Percentiles rank a stretch among this genome's conserved stretches.
These are phyloP conservation scores for Battus philenor DNA, from an alignment of 1,140 invertebrate species.

Conservation along the genomic window DNA sequence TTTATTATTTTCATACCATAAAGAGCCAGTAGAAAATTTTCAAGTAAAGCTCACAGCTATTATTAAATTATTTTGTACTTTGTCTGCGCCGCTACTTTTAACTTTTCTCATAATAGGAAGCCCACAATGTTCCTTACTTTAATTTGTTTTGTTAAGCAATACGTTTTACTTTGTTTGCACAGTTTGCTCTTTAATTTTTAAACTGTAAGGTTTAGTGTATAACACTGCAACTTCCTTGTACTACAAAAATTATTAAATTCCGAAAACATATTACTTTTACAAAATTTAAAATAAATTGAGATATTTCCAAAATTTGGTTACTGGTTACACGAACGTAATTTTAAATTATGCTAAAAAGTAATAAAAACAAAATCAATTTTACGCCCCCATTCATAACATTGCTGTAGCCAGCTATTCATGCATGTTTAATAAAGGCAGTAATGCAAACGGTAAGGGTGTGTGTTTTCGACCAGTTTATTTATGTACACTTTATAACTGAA, in stretches of 20 bases:
- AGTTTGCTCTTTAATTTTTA: slow-evolving; percentile 11
- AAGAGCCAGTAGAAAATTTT: slow-evolving; percentile 9
- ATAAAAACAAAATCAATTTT: slow-evolving; percentile 9
- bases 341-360: no score
- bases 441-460: slow-evolving; percentile 3
- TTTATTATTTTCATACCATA: slow-evolving; percentile 14
- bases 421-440: slow-evolving; percentile 9
- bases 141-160: slow-evolving; percentile 17
- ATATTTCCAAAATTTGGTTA: background rate
- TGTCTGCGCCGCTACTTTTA: slow-evolving; percentile 16
- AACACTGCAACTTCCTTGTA: background rate
- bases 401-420: background rate
- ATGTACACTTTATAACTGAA: no score
- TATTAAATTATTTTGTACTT: slow-evolving; percentile 18
- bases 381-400: slow-evolving; percentile 2
- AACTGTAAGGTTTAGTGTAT: background rate
- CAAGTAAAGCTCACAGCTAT: slow-evolving; percentile 12
- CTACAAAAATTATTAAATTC: no score
- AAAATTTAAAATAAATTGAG: background rate
- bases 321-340: background rate
- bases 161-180: slow-evolving; percentile 15
- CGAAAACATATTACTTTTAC: background rate
- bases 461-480: no score
- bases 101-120: slow-evolving; percentile 16
- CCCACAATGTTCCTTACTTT: slow-evolving; percentile 15